Percentiles rank a stretch among this genome's conserved stretches.
Conservation (phyloP, 2,797 vertebrate genomes). For the Hippoglossus hippoglossus region DNA sequence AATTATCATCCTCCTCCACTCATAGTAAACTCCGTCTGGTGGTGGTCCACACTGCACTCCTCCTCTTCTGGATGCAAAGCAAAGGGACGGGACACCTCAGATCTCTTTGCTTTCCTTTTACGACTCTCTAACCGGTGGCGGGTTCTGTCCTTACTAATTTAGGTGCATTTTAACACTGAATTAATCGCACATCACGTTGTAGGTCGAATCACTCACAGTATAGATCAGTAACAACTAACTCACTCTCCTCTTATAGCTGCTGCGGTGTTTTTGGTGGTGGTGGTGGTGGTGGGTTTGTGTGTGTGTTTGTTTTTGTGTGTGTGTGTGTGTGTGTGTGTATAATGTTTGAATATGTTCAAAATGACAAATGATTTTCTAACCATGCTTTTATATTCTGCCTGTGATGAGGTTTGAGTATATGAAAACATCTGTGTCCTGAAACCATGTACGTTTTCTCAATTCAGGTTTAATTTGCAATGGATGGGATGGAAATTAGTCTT, state of each 20-base stretch:
- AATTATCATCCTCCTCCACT: conserved; percentile 73
- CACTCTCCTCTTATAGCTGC: conserved; percentile 50
- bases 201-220: conserved; percentile 67
- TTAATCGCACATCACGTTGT: conserved; percentile 66
- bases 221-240: conserved; percentile 84
- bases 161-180: conserved; percentile 80
- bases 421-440: conserved; percentile 79
- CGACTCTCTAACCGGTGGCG: conserved; percentile 77
- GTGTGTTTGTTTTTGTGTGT: no score
- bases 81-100: conserved; percentile 77
- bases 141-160: conserved; percentile 81
- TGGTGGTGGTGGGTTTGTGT: conserved; percentile 40
- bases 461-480: no score
- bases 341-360: conserved; percentile 27
- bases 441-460: conserved; percentile 9
- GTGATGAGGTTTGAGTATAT: conserved; percentile 8
- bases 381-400: conserved; percentile 19
- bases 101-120: conserved; percentile 77
- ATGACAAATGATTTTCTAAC: conserved; percentile 29
- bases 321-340: conserved; percentile 15
- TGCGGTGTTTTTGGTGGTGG: conserved; percentile 41
- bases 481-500: no score
- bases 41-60: conserved; percentile 68
- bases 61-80: conserved; percentile 80
- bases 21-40: conserved; percentile 74